Percentiles rank a stretch among this genome's conserved stretches.
Evolutionary conservation across 2,113 vertebrate species (phyloP).

Genomic region (Myodes glareolus): DNA sequence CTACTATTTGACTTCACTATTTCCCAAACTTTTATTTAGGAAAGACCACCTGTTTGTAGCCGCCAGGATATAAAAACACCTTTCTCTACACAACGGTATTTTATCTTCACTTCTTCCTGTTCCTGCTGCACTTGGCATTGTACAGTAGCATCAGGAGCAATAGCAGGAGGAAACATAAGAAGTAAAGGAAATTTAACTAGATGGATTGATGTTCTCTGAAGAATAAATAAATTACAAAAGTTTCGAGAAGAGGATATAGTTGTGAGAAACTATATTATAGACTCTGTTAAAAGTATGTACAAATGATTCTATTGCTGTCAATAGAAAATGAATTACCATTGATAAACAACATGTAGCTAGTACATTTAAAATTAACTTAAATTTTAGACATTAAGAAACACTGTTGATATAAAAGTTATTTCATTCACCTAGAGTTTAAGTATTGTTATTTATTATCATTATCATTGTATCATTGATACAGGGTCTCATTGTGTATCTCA

Average conservation of each 20-base stretch:
- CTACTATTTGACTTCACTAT: constrained; percentile 37
- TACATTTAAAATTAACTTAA: not conserved
- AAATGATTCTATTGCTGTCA: constrained; percentile 28
- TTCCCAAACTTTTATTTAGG: constrained; percentile 75
- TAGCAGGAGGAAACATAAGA: not conserved
- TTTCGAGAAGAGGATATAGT: not conserved
- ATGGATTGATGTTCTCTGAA: not conserved
- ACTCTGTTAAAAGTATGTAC: not conserved
- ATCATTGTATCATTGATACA: not conserved
- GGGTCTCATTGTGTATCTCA: not conserved
- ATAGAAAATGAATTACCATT: not conserved
- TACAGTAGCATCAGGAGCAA: constrained; percentile 39
- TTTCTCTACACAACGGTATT: constrained; percentile 55
- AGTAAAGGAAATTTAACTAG: constrained; percentile 63
- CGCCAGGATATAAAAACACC: constrained; percentile 56
- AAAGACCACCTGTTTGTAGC: constrained; percentile 81
- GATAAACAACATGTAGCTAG: not conserved
- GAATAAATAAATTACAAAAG: not conserved
- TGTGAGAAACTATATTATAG: not conserved
- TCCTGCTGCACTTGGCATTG: not conserved
- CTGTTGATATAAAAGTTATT: constrained; percentile 16
- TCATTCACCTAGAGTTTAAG: not conserved
- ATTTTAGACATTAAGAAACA: not conserved
- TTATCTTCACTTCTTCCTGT: constrained; percentile 55
- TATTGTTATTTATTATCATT: not conserved